These are phyloP conservation scores for Enoplosus armatus DNA, from an alignment of 2,797 vertebrate genomes.

Conservation along the genomic window DNA sequence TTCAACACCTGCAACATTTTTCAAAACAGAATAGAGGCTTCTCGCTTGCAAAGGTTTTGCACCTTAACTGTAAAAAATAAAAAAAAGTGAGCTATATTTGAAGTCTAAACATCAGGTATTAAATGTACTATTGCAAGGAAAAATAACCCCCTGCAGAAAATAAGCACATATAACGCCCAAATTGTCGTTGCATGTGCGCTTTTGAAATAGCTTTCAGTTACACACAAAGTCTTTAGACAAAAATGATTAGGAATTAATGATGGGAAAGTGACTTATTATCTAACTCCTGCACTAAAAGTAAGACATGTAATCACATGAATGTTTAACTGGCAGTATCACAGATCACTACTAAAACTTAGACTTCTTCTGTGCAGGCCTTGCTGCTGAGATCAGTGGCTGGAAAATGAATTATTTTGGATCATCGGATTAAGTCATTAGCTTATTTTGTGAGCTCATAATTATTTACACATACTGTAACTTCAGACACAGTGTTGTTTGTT, in stretches of 20 bases:
- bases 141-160: slow-evolving; percentile 17
- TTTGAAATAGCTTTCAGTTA: background rate
- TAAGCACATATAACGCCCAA: slow-evolving; percentile 9
- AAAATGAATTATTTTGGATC: background rate
- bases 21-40: slow-evolving; percentile 48
- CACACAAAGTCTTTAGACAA: background rate
- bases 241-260: background rate
- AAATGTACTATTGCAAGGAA: slow-evolving; percentile 25
- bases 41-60: slow-evolving; percentile 37
- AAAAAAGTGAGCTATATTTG: slow-evolving; percentile 33
- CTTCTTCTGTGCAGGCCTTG: background rate
- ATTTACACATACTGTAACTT: background rate
- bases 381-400: background rate
- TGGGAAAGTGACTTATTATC: background rate
- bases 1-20: slow-evolving; percentile 76
- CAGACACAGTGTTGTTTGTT: background rate
- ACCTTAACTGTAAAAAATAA: slow-evolving; percentile 25
- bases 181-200: background rate
- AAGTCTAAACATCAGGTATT: slow-evolving; percentile 33
- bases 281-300: background rate
- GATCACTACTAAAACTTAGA: background rate
- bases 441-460: background rate
- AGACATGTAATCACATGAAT: background rate
- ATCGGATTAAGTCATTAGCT: background rate
- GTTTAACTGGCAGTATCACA: background rate